These are phyloP conservation scores for Saxidomus purpurata DNA, from an alignment of 1,140 invertebrate genomes.

Conservation along the genomic window DNA sequence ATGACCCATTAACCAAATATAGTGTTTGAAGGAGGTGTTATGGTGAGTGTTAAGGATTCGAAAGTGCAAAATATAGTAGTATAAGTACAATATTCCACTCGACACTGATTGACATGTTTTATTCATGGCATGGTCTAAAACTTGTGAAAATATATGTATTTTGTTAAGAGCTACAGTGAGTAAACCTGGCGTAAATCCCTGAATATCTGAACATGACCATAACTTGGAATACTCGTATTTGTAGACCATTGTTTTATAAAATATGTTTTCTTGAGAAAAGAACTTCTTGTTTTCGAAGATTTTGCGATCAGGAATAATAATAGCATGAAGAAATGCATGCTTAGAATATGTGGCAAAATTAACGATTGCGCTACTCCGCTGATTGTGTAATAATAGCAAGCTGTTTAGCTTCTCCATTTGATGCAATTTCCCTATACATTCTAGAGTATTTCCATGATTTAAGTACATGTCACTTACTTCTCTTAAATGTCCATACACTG, in stretches of 20 bases:
- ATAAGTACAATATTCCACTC: not conserved
- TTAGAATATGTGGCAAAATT: not conserved
- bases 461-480: too few species aligned
- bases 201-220: not conserved
- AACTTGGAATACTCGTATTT: not conserved
- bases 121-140: not conserved
- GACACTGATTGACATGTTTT: not conserved
- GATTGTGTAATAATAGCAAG: not conserved
- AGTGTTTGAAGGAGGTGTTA: not conserved
- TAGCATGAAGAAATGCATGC: not conserved
- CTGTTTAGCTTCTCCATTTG: not conserved
- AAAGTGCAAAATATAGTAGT: not conserved
- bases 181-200: not conserved
- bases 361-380: not conserved
- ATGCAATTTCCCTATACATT: not conserved
- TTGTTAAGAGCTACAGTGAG: not conserved
- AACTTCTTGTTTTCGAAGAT: too few species aligned
- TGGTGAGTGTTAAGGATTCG: not conserved
- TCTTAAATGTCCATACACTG: not conserved
- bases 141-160: not conserved
- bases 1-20: too few species aligned
- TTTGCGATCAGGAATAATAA: too few species aligned
- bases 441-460: too few species aligned
- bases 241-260: too few species aligned
- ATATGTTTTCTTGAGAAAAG: too few species aligned